These are phyloP conservation scores for Acrocyrtus sp. DNA, from an alignment of 2,888 invertebrate species.

Conservation along the genomic window DNA sequence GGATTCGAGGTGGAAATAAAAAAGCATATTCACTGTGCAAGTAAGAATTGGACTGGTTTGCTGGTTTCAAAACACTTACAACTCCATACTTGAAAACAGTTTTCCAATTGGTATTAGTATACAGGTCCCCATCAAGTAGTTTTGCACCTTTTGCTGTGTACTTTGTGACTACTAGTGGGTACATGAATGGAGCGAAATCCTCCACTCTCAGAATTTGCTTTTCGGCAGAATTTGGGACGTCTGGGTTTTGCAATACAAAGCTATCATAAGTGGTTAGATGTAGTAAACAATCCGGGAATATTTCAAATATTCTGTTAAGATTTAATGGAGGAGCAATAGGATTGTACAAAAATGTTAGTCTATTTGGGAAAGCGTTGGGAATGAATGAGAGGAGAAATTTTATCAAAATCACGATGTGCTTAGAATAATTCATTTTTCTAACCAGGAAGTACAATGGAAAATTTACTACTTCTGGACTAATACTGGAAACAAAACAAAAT, in stretches of 20 bases:
- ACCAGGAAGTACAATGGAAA: too few relatives aligned
- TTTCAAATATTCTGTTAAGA: neutral
- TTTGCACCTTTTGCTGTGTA: neutral
- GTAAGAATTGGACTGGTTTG: neutral
- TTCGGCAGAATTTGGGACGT: neutral
- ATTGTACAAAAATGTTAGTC: too few relatives aligned
- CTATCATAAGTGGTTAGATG: neutral
- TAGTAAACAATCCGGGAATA: neutral
- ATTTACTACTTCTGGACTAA: too few relatives aligned
- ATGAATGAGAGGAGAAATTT: too few relatives aligned
- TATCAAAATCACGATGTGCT: too few relatives aligned
- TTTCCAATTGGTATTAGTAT: neutral
- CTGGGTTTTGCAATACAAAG: too few relatives aligned
- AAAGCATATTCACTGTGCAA: neutral
- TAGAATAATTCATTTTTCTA: too few relatives aligned
- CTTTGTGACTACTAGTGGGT: neutral
- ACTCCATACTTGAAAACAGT: neutral
- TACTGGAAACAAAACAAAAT: too few relatives aligned
- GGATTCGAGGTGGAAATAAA: too few relatives aligned
- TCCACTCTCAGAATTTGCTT: neutral
- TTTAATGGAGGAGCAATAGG: too few relatives aligned
- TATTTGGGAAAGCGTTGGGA: too few relatives aligned
- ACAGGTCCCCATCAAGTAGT: neutral
- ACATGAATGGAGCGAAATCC: neutral
- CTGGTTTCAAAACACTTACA: neutral